Base-by-base conservation (phyloP, 92 coral and sea anemone genomes). In the Porites divaricata region DNA sequence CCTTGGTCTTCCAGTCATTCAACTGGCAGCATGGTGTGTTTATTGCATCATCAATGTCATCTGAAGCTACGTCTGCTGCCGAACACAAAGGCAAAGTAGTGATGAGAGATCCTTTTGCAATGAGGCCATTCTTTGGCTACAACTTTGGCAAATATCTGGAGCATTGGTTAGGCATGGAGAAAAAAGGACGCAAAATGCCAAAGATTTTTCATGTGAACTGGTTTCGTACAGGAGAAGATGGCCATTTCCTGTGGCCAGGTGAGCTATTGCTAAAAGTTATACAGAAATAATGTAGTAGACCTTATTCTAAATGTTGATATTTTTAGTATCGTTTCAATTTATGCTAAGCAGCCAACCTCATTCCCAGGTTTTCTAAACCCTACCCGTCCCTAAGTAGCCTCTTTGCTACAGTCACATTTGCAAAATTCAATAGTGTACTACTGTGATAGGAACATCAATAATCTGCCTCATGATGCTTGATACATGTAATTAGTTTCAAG, bases 51-150 rank as follows among this genome's bases (percentile, higher is more conserved):
- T 80, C 98, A 45, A 67, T 96, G 92, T 94, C 98, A 4, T 96
- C 99, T 1, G 98, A 96, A 66, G 86, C 99, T 6, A 96, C 99
- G 26, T 96, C 98, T 76, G 99, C 99, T 13, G 98, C 99, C 50
- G 99, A 96, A 56, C 85, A 92, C 90, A 96, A 92, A 79, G 95
- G 96, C 59, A 92, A 95, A 72, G 76, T 62, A 15, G 87, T 94
- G 49, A 96, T 96, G 99, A 93, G 96, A 23, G 99, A 96, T 76
- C 99, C 99, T 19, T 94, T 96, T 76, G 99, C 99, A 79, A 96
- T 96, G 99, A 88, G 99, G 35, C 99, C 99, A 8, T 96, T 96
- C 93, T 94, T 96, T 88, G 99, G 98, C 21, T 96, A 96, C 76
- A 92, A 90, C 70, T 91, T 93, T 88, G 98, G 98, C 69, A 85